Conservation (phyloP, 2,888 invertebrate species). For the Pyrrhosoma nymphula region DNA sequence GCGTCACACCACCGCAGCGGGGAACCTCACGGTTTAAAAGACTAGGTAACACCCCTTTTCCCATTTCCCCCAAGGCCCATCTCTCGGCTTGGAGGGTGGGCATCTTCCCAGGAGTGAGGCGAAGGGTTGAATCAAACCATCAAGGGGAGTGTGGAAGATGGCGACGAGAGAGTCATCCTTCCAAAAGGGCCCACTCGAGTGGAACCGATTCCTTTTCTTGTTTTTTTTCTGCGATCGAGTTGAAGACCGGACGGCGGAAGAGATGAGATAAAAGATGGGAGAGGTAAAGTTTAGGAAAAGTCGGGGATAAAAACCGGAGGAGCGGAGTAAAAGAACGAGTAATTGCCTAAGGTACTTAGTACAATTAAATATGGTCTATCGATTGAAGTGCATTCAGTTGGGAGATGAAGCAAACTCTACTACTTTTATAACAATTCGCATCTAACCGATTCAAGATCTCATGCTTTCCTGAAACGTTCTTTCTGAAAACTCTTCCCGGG, state of each 20-base stretch:
- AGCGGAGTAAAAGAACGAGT: neutral
- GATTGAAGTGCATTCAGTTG: no score
- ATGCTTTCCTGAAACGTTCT: no score
- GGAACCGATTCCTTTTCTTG: neutral
- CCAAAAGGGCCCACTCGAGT: neutral
- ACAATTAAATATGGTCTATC: no score
- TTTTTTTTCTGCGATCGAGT: neutral
- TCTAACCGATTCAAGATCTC: no score
- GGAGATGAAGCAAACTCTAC: no score
- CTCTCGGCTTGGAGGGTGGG: neutral
- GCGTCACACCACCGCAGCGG: neutral
- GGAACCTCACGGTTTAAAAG: no score
- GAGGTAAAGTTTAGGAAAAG: neutral
- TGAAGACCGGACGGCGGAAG: neutral
- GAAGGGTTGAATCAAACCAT: neutral
- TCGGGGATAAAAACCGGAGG: neutral
- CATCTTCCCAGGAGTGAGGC: neutral
- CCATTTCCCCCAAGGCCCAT: no score
- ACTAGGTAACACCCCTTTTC: no score
- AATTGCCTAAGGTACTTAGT: no score
- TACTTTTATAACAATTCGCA: no score
- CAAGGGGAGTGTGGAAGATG: neutral
- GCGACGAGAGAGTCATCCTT: neutral
- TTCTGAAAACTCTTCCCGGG: no score
- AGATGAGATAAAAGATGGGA: neutral